Base-by-base conservation (phyloP, 2,797 vertebrate genomes). In the Triplophysa yarkandensis region DNA sequence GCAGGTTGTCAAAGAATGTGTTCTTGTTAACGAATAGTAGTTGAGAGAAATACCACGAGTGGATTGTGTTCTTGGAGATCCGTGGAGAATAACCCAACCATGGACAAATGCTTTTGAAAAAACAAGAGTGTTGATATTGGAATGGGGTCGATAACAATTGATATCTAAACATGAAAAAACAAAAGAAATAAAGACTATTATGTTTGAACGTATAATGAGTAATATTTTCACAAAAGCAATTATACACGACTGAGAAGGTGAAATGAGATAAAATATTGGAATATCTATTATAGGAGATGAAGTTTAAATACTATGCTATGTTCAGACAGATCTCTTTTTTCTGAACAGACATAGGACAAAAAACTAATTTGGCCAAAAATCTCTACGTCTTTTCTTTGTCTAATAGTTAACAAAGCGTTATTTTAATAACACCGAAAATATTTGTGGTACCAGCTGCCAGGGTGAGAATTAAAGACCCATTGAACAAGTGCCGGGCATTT, bases 351-450 rank as follows among this genome's bases (percentile, higher is more conserved):
- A 10, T 4, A 7, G n/a, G n/a, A n/a, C n/a, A n/a, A n/a, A n/a
- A n/a, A n/a, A n/a, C n/a, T n/a, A n/a, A n/a, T n/a, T n/a, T n/a
- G n/a, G n/a, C n/a, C n/a, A n/a, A n/a, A n/a, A 30, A 30, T 30
- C 30, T 30, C 3, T 30, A 30, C 6, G 30, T 6, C 30, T 16
- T 25, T 58, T 43, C n/a, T n/a, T 21, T 46, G 11, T 69, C 55
- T 76, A 32, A n/a, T n/a, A n/a, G 17, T 23, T 43, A 25, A 28
- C n/a, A 11, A 50, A 67, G 13, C 39, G 43, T 50, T 62, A 32
- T 4, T 57, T 73, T 75, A 79, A 80, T 77, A 57, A 69, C 30
- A 62, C 44, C 76, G 48, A 52, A 81, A 77, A 46, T 65, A 1
- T 23, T 60, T 76, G 39, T 28, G 30, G 30, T 41, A 65, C 41